Evolutionary conservation across 2,888 invertebrate species (phyloP).

Genomic region (Luffia ferchaultella): DNA sequence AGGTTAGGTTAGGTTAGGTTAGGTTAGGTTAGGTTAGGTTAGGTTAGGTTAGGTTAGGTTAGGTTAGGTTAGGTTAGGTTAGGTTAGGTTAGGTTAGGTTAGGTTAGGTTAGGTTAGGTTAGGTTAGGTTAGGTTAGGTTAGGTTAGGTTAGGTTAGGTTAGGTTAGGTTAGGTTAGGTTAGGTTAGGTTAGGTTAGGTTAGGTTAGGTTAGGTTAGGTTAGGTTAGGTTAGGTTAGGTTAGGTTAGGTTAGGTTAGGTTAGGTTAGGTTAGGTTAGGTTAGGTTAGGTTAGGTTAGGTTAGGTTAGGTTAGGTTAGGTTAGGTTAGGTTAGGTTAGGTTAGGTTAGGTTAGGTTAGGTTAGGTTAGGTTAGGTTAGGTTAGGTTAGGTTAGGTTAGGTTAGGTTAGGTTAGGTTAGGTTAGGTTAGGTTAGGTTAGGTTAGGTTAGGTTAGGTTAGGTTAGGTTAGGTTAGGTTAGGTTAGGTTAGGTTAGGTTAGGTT

Average conservation of each 20-base stretch:
- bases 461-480: constrained; percentile 18
- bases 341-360: constrained; percentile 14
- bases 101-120: constrained; percentile 6
- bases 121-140: constrained; percentile 5
- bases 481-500: constrained; percentile 19
- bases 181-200: constrained; percentile 6
- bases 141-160: constrained; percentile 2
- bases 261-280: constrained; percentile 10
- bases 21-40: constrained; percentile 6
- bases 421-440: constrained; percentile 11
- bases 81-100: constrained; percentile 6
- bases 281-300: constrained; percentile 16
- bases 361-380: constrained; percentile 11
- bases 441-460: constrained; percentile 10
- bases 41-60: constrained; percentile 5
- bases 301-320: constrained; percentile 15
- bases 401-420: constrained; percentile 12
- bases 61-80: constrained; percentile 6
- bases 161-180: constrained; percentile 2
- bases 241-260: constrained; percentile 6
- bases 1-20: constrained; percentile 7
- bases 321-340: constrained; percentile 13
- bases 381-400: constrained; percentile 12
- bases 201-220: constrained; percentile 7
- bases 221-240: constrained; percentile 6